Conservation (phyloP, 2,888 invertebrate genomes). For the Hirtodrosophila confusa region DNA sequence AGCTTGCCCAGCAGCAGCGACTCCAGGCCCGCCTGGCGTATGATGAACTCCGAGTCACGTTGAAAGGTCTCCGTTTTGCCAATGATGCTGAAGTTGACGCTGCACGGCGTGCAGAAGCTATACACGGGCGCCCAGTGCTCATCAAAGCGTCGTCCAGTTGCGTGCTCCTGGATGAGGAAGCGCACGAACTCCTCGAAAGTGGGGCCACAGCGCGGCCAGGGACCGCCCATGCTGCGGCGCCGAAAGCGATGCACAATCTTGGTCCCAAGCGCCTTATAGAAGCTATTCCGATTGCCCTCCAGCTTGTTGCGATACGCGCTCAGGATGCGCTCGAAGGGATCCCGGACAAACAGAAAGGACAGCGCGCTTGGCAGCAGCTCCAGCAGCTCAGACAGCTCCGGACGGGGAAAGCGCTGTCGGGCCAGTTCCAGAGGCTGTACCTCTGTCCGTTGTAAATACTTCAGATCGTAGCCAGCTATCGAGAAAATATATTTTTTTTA, state of each 20-base stretch:
- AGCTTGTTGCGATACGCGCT: constrained; percentile 91
- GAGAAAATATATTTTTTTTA: too few relatives aligned
- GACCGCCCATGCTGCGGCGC: constrained; percentile 44
- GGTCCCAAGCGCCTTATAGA: constrained; percentile 88
- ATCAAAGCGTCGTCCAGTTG: constrained; percentile 85
- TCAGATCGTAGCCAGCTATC: constrained; percentile 87
- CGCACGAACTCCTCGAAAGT: constrained; percentile 90
- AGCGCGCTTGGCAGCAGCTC: constrained; percentile 87
- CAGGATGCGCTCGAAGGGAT: constrained; percentile 89
- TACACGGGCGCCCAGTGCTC: constrained; percentile 89
- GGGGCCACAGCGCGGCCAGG: constrained; percentile 84
- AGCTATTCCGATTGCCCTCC: constrained; percentile 88
- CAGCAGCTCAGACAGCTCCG: constrained; percentile 87
- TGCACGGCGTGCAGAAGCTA: constrained; percentile 88
- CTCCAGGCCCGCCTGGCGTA: constrained; percentile 86
- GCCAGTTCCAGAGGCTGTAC: constrained; percentile 88
- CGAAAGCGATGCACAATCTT: constrained; percentile 87
- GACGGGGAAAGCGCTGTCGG: constrained; percentile 88
- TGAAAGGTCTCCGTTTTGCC: constrained; percentile 88
- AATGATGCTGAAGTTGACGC: constrained; percentile 87
- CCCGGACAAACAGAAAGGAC: constrained; percentile 89
- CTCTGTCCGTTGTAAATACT: constrained; percentile 86
- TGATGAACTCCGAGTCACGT: constrained; percentile 87
- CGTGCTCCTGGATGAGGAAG: constrained; percentile 87
- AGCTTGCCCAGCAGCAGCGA: constrained; percentile 85